Conservation (phyloP, 2,797 vertebrate genomes). For the Liasis olivaceus region DNA sequence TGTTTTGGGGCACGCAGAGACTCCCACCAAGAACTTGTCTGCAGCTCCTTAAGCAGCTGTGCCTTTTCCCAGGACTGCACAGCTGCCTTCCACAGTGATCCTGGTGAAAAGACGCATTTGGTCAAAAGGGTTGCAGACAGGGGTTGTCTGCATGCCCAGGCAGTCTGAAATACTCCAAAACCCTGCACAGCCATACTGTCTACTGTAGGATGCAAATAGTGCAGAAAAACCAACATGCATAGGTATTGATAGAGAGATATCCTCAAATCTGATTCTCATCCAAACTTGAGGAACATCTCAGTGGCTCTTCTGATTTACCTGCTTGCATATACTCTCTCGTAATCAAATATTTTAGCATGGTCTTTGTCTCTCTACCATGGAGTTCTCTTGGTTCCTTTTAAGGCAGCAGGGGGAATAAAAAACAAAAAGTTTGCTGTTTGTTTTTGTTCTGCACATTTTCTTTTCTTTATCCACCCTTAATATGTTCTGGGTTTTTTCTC, state of each 20-base stretch:
- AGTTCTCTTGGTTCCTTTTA: not conserved
- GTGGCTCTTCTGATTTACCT: not conserved
- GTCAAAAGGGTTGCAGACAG: too few species aligned
- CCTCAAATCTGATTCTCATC: not conserved
- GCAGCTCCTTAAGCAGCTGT: too few species aligned
- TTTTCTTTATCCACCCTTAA: not conserved
- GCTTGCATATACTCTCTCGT: not conserved
- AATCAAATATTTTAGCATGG: not conserved
- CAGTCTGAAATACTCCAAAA: too few species aligned
- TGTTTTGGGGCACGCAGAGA: too few species aligned
- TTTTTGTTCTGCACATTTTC: not conserved
- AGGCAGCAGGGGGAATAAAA: not conserved
- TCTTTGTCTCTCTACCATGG: not conserved
- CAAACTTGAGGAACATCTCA: not conserved
- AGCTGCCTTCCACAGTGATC: too few species aligned
- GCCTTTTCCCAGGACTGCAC: too few species aligned
- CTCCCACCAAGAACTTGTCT: too few species aligned
- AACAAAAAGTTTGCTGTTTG: not conserved
- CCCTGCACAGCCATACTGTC: too few species aligned
- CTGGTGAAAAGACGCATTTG: too few species aligned
- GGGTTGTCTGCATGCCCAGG: too few species aligned
- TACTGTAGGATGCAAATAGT: not conserved
- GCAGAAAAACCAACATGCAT: not conserved
- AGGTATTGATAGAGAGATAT: not conserved
- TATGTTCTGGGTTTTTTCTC: not conserved